Evolutionary conservation across 92 coral and sea anemone species (phyloP).

Genomic region (Parazoanthus darwini): DNA sequence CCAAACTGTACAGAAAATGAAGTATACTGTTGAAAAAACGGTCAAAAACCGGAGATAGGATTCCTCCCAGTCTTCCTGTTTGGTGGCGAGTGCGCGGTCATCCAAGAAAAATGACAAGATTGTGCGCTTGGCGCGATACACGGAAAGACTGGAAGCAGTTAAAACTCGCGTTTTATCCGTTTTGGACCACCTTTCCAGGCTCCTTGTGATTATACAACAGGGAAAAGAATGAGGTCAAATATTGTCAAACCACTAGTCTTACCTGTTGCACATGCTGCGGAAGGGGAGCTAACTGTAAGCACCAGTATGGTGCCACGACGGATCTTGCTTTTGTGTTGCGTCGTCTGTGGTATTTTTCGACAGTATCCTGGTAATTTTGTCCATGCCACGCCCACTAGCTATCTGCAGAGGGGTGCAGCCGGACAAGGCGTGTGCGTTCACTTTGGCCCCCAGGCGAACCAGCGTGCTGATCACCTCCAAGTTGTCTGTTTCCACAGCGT

Average conservation of each 20-base stretch:
- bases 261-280: neutral
- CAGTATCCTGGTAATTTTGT: conserved; percentile 59
- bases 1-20: too few relatives aligned
- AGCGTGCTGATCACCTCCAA: conserved; percentile 58
- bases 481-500: conserved; percentile 84
- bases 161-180: too few relatives aligned
- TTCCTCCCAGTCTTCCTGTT: too few relatives aligned
- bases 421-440: conserved; percentile 69
- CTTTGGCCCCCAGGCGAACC: conserved; percentile 73
- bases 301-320: conserved; percentile 25
- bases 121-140: too few relatives aligned
- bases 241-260: neutral
- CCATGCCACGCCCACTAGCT: conserved; percentile 84
- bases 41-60: too few relatives aligned
- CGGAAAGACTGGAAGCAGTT: too few relatives aligned
- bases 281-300: neutral
- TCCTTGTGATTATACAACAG: too few relatives aligned
- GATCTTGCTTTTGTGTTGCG: conserved; percentile 11
- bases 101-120: too few relatives aligned
- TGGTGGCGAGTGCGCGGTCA: too few relatives aligned
- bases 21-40: too few relatives aligned
- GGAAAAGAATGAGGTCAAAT: too few relatives aligned
- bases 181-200: too few relatives aligned
- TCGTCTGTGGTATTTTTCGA: conserved; percentile 38
- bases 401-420: conserved; percentile 86